A percentile compares a stretch with the other conserved stretches of the same genome.
Evolutionary conservation across 2,797 vertebrate species (phyloP).

Genomic region (Pipistrellus pygmaeus): DNA sequence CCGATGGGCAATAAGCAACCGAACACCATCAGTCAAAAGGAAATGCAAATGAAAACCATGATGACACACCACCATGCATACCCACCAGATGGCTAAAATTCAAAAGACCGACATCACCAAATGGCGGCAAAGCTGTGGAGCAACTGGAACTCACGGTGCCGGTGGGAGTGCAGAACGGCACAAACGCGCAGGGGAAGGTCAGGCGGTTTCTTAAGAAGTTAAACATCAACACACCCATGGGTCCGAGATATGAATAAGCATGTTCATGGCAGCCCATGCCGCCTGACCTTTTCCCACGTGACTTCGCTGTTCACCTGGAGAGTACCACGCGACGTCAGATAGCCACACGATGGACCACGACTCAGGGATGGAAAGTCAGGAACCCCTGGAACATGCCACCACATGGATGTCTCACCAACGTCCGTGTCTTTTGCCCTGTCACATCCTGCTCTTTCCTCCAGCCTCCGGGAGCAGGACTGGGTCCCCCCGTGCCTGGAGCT

Average conservation of each 20-base stretch:
- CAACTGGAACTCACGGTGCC: not conserved
- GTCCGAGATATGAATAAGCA: not conserved
- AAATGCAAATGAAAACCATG: not conserved
- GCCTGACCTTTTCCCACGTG: no score
- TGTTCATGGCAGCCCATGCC: not conserved
- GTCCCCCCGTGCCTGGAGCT: not conserved
- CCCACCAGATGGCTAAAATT: not conserved
- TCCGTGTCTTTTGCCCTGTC: not conserved
- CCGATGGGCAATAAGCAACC: not conserved
- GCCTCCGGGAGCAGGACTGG: not conserved
- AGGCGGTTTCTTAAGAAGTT: not conserved
- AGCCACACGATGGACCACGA: not conserved
- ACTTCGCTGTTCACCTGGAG: not conserved
- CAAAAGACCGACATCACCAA: not conserved
- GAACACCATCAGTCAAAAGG: not conserved
- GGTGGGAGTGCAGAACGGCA: not conserved
- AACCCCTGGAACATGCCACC: not conserved
- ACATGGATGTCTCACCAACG: not conserved
- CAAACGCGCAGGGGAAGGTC: not conserved
- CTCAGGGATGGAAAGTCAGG: not conserved
- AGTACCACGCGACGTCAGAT: fast-evolving
- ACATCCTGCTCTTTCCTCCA: not conserved
- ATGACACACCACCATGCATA: not conserved
- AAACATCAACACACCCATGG: not conserved
- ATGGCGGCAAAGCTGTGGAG: not conserved